phyloP scores from a whole-genome alignment of 2,797 vertebrate genomes.

The Triplophysa bombifrons region DNA sequence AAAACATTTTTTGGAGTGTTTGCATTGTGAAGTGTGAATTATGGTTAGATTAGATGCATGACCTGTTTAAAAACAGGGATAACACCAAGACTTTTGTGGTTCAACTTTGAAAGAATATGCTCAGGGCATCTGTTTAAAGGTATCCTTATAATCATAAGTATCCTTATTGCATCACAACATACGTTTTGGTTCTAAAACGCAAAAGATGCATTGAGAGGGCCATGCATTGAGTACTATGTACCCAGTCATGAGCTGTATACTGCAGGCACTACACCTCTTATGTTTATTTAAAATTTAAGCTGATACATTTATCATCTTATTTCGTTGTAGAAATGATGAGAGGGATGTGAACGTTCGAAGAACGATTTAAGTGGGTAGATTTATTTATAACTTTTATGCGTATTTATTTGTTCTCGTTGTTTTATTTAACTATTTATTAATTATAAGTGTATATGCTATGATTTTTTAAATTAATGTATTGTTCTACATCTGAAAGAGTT shows the following conservation, averaged over 20 bases:
- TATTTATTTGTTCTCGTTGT: slow-evolving; percentile 25
- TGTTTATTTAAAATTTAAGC: slow-evolving; percentile 14
- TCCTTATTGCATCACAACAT: not conserved
- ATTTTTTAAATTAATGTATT: not conserved
- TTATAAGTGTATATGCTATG: not conserved
- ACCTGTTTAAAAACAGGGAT: not conserved
- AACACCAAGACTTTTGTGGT: slow-evolving; percentile 51
- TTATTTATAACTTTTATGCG: slow-evolving; percentile 21
- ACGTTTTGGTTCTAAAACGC: slow-evolving; percentile 17
- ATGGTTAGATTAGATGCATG: not conserved
- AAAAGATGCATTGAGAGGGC: slow-evolving; percentile 4
- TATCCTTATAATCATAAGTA: too few relatives aligned
- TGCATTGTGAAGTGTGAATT: slow-evolving; percentile 64
- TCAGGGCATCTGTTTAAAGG: slow-evolving; percentile 29
- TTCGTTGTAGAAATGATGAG: slow-evolving; percentile 36
- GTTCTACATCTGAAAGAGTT: not conserved
- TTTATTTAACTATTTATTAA: slow-evolving; percentile 43
- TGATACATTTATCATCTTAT: slow-evolving; percentile 12
- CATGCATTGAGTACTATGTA: slow-evolving; percentile 28
- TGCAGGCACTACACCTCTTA: slow-evolving; percentile 27
- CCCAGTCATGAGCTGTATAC: slow-evolving; percentile 19
- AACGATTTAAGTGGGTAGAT: not conserved
- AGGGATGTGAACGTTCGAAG: slow-evolving; percentile 10
- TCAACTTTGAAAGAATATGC: slow-evolving; percentile 45
- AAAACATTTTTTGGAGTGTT: slow-evolving; percentile 78